Percentiles rank a stretch among this genome's conserved stretches.
Evolutionary conservation across 2,113 vertebrate genomes (phyloP).

Genomic region (Glareola pratincola): DNA sequence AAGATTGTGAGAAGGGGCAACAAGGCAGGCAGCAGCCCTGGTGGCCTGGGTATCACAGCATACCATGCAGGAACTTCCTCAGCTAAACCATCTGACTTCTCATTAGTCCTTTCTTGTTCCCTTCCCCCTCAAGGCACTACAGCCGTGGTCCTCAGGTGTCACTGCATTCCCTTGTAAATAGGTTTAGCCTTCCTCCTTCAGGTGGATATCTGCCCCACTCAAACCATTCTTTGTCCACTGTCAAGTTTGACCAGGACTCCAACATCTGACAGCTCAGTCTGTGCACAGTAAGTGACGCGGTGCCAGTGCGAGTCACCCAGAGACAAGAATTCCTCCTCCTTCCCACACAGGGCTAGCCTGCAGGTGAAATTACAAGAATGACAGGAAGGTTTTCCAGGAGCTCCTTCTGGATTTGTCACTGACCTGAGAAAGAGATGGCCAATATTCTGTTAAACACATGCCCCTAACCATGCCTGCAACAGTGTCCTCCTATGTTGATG

Average conservation of each 20-base stretch:
- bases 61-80: not conserved
- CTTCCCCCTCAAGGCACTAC: not conserved
- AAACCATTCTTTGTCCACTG: not conserved
- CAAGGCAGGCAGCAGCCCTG: not conserved
- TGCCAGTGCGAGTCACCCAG: not conserved
- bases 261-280: not conserved
- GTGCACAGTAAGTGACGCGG: accelerated
- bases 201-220: not conserved
- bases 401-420: not conserved
- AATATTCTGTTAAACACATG: not conserved
- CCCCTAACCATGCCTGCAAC: not conserved
- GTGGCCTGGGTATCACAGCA: not conserved
- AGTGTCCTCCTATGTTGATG: accelerated
- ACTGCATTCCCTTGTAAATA: not conserved
- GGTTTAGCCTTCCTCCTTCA: not conserved
- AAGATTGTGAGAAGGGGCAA: not conserved
- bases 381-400: not conserved
- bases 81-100: not conserved
- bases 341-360: not conserved
- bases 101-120: not conserved
- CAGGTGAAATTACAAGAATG: not conserved
- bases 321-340: not conserved
- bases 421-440: not conserved
- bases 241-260: not conserved
- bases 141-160: not conserved